Percentiles rank a stretch among this genome's conserved stretches.
Evolutionary conservation across 2,113 vertebrate species (phyloP).

Genomic region (Connochaetes taurinus): DNA sequence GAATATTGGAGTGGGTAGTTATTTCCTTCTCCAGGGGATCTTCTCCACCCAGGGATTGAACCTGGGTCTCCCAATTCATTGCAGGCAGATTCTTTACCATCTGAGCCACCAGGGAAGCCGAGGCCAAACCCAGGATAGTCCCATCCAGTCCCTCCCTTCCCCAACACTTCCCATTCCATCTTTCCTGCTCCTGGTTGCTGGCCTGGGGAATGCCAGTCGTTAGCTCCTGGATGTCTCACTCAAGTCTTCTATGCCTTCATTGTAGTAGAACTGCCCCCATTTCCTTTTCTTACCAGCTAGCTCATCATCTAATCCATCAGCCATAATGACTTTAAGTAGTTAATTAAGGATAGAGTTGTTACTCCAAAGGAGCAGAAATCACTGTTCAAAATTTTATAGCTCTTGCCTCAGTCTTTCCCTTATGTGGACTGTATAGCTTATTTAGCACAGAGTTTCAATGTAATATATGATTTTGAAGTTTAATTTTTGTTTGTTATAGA

Average conservation of each 20-base stretch:
- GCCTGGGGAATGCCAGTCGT: not conserved
- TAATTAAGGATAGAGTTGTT: not conserved
- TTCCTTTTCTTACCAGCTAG: not conserved
- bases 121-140: not conserved
- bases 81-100: not conserved
- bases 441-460: not conserved
- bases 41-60: not conserved
- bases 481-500: not conserved
- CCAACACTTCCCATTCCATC: too few relatives aligned
- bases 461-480: not conserved
- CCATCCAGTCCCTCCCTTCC: not conserved
- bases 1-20: not conserved
- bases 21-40: not conserved
- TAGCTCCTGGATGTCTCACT: not conserved
- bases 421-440: not conserved
- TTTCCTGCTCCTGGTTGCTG: not conserved
- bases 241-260: not conserved
- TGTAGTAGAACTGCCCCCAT: too few relatives aligned
- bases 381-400: not conserved
- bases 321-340: not conserved
- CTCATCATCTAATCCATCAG: not conserved
- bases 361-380: not conserved
- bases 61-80: not conserved
- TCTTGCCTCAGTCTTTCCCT: not conserved
- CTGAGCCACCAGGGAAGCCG: not conserved